A percentile compares a stretch with the other conserved stretches of the same genome.
These are phyloP conservation scores for Trachelus stipa DNA, from an alignment of 2,888 invertebrate species.

Conservation along the genomic window DNA sequence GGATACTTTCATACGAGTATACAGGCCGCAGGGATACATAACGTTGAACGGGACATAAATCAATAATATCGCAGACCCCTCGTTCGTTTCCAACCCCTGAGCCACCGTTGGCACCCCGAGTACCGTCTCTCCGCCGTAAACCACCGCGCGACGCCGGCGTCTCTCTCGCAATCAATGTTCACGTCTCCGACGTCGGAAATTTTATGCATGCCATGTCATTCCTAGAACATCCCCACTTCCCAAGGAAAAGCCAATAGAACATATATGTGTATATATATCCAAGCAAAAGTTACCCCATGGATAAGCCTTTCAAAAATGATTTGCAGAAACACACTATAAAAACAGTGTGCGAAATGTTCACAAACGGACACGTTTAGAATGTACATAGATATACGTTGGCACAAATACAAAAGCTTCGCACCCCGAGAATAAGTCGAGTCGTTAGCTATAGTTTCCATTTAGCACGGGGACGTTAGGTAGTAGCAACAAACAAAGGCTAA, in stretches of 20 bases:
- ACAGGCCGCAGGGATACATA: constrained; percentile 51
- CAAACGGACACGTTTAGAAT: background rate
- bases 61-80: constrained; percentile 70
- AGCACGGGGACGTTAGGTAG: background rate
- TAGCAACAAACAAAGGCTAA: constrained; percentile 46
- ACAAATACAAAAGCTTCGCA: background rate
- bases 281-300: background rate
- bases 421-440: background rate
- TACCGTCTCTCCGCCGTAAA: constrained; percentile 43
- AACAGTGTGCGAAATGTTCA: background rate
- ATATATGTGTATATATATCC: background rate
- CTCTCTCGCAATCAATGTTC: constrained; percentile 64
- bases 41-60: constrained; percentile 70
- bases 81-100: constrained; percentile 57
- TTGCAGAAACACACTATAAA: background rate
- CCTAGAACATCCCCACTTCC: background rate
- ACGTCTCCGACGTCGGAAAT: constrained; percentile 47
- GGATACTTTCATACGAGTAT: constrained; percentile 47
- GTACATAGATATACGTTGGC: background rate
- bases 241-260: background rate
- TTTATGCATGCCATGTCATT: background rate
- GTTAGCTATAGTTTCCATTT: background rate
- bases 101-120: constrained; percentile 42
- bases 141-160: constrained; percentile 50
- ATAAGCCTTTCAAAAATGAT: background rate